These are phyloP conservation scores for Circaetus gallicus DNA, from an alignment of 2,113 vertebrate genomes.

Conservation along the genomic window DNA sequence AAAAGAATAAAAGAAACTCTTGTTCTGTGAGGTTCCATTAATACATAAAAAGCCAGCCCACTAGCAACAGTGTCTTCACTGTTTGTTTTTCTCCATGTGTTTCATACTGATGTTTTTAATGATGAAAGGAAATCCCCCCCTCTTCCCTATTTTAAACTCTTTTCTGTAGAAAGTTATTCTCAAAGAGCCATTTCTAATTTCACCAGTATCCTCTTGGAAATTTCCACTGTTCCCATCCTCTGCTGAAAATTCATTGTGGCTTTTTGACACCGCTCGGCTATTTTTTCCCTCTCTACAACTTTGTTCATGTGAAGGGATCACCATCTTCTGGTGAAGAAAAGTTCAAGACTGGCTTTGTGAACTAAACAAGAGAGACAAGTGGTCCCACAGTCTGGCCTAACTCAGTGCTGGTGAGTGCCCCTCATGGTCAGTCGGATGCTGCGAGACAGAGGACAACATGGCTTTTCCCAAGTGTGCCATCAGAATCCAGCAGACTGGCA, in stretches of 20 bases:
- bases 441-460: neutral
- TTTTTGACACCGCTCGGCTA: neutral
- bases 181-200: neutral
- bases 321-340: neutral
- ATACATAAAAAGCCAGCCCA: slow-evolving; percentile 33
- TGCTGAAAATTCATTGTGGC: neutral
- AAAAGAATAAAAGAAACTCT: slow-evolving; percentile 74
- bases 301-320: neutral
- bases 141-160: neutral
- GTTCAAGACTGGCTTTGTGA: neutral
- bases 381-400: neutral
- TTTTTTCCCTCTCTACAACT: neutral
- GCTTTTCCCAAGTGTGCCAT: neutral
- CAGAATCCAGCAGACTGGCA: neutral
- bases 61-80: slow-evolving; percentile 43
- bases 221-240: neutral
- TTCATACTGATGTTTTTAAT: neutral
- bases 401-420: neutral
- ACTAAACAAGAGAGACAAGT: neutral
- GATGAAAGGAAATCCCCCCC: neutral
- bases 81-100: slow-evolving; percentile 26
- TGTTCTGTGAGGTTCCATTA: slow-evolving; percentile 69
- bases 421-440: accelerated
- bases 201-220: neutral
- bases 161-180: neutral